phyloP scores from a whole-genome alignment of 1,140 invertebrate species.

The Cyrtorhinus lividipennis region DNA sequence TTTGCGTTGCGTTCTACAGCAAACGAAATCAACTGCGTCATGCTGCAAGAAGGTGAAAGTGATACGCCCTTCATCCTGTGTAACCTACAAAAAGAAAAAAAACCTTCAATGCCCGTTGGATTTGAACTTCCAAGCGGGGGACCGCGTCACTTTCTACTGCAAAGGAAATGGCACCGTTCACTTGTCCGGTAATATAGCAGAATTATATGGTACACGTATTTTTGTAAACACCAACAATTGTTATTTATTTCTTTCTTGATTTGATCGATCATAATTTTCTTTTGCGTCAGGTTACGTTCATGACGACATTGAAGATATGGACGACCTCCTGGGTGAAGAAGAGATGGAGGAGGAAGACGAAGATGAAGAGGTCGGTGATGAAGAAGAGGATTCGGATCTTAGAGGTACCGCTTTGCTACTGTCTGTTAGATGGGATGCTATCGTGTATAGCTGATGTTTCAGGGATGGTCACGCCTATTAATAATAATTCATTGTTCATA shows the following conservation, averaged over 20 bases:
- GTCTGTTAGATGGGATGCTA: too few species aligned
- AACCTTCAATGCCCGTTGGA: slow-evolving; percentile 56
- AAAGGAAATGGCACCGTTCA: slow-evolving; percentile 58
- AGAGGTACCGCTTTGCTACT: too few species aligned
- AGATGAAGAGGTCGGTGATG: neutral
- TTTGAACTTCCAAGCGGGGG: slow-evolving; percentile 55
- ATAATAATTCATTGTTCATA: too few species aligned
- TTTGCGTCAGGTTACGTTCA: slow-evolving; percentile 19
- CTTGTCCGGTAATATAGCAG: slow-evolving; percentile 34
- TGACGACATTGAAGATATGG: slow-evolving; percentile 2
- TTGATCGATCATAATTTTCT: too few species aligned
- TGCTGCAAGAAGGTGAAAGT: slow-evolving; percentile 56
- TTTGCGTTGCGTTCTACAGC: too few species aligned
- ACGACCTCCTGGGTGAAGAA: slow-evolving; percentile 11
- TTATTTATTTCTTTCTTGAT: too few species aligned
- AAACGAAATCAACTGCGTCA: slow-evolving; percentile 53
- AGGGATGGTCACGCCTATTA: neutral
- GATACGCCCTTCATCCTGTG: slow-evolving; percentile 51
- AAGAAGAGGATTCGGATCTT: neutral
- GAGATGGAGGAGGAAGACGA: slow-evolving; percentile 8
- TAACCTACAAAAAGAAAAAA: slow-evolving; percentile 45
- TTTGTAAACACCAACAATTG: too few species aligned
- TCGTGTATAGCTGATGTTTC: too few species aligned
- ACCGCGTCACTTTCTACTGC: slow-evolving; percentile 39
- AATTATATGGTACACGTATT: too few species aligned